Conservation (phyloP, 2,113 vertebrate species). For the Carassius carassius region DNA sequence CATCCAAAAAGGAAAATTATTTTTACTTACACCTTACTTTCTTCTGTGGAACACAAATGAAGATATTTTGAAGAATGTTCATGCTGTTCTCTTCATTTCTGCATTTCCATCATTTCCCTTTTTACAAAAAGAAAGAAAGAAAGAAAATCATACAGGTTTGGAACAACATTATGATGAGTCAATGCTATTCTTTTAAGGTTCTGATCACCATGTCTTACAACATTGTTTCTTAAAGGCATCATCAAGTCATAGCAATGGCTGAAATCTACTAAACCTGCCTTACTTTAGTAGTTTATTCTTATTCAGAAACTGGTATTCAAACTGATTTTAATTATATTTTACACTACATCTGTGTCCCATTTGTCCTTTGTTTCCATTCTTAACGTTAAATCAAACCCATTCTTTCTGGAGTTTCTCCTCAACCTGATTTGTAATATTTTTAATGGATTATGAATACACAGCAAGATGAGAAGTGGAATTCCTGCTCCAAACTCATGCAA, state of each 20-base stretch:
- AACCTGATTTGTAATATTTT: slow-evolving; percentile 24
- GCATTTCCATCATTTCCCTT: neutral
- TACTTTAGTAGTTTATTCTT: neutral
- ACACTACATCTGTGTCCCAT: slow-evolving; percentile 35
- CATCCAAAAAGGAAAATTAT: neutral
- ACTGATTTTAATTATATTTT: slow-evolving; percentile 37
- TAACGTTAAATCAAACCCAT: slow-evolving; percentile 21
- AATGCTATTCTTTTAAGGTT: neutral
- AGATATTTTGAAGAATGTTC: slow-evolving; percentile 10
- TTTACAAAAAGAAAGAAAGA: neutral
- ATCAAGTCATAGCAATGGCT: neutral
- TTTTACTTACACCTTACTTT: neutral
- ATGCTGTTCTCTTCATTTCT: neutral
- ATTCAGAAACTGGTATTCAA: neutral
- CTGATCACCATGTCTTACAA: neutral
- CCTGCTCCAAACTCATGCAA: slow-evolving; percentile 1
- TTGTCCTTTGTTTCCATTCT: slow-evolving; percentile 29
- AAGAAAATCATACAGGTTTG: neutral
- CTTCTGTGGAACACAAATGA: neutral
- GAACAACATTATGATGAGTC: neutral
- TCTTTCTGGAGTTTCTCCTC: neutral
- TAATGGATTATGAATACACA: slow-evolving; percentile 19
- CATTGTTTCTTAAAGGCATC: neutral
- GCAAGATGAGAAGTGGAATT: neutral
- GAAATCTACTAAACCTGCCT: neutral